These are phyloP conservation scores for Rhynchotus rufescens DNA, from an alignment of 2,797 vertebrate genomes.

Conservation along the genomic window DNA sequence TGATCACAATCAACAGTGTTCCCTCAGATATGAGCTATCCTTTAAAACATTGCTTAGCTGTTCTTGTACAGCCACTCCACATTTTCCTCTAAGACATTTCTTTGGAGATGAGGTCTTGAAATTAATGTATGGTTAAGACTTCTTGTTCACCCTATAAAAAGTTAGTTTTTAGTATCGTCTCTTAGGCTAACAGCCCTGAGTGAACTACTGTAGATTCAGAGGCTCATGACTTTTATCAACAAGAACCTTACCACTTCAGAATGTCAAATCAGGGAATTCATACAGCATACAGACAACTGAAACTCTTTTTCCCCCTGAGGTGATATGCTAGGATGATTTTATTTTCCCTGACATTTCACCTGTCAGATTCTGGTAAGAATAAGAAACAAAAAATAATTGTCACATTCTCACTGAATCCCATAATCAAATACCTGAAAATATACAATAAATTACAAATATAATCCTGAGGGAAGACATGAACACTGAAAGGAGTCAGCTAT, in stretches of 20 bases:
- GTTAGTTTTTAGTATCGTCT: neutral
- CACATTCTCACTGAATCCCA: conserved; percentile 54
- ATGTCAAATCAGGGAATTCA: conserved; percentile 1
- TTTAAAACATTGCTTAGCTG: neutral
- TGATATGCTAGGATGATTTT: conserved; percentile 59
- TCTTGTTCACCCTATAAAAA: neutral
- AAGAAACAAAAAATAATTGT: conserved; percentile 67
- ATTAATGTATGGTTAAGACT: neutral
- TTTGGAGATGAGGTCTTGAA: neutral
- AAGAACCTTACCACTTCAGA: neutral
- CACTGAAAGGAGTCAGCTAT: conserved; percentile 14
- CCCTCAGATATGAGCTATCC: neutral
- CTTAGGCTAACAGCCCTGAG: neutral
- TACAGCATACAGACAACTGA: conserved; percentile 19
- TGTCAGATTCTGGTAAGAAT: conserved; percentile 72
- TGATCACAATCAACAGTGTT: neutral
- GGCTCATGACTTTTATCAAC: conserved; percentile 28
- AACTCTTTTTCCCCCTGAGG: conserved; percentile 31
- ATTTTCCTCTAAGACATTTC: neutral
- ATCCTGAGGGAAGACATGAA: conserved; percentile 26
- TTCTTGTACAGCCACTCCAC: neutral
- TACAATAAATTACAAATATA: conserved; percentile 55
- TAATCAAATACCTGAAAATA: conserved; percentile 65
- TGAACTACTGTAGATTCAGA: neutral
- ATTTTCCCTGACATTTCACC: conserved; percentile 74